Evolutionary conservation across 1,140 invertebrate species (phyloP).

Genomic region (Drosophila baimaii): DNA sequence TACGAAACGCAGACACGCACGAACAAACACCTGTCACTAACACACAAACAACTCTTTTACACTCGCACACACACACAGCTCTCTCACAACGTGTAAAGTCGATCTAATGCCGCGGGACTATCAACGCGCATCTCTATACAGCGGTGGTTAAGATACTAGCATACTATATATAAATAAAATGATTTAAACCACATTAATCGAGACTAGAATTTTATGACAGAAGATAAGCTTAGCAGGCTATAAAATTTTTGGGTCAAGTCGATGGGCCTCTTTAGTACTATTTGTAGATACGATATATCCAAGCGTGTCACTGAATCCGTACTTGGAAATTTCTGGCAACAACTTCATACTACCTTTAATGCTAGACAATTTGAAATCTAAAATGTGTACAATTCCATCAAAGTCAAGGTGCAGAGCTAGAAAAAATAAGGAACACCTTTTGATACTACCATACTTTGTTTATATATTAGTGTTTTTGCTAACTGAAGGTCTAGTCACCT

Average conservation of each 20-base stretch:
- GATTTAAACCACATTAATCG: background rate
- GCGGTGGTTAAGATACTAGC: background rate
- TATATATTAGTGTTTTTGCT: too few relatives aligned
- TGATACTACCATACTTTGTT: too few relatives aligned
- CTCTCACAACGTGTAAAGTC: conserved; percentile 17
- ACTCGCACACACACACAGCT: background rate
- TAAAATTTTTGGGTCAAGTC: too few relatives aligned
- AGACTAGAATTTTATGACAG: background rate
- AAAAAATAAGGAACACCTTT: too few relatives aligned
- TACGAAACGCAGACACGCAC: conserved; percentile 49
- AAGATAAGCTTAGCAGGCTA: too few relatives aligned
- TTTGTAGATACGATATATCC: background rate
- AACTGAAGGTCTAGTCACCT: too few relatives aligned
- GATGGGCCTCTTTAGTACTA: too few relatives aligned
- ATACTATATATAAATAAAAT: too few relatives aligned
- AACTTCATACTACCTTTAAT: too few relatives aligned
- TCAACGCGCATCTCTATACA: conserved; percentile 23
- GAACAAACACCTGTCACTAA: conserved; percentile 70
- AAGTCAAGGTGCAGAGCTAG: too few relatives aligned
- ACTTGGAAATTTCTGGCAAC: background rate
- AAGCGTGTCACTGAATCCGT: background rate
- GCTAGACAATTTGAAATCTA: too few relatives aligned
- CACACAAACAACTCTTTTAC: conserved; percentile 24
- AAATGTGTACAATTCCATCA: background rate
- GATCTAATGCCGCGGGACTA: conserved; percentile 53